Evolutionary conservation across 92 coral and sea anemone genomes (phyloP).

Genomic region (Porites divaricata): DNA sequence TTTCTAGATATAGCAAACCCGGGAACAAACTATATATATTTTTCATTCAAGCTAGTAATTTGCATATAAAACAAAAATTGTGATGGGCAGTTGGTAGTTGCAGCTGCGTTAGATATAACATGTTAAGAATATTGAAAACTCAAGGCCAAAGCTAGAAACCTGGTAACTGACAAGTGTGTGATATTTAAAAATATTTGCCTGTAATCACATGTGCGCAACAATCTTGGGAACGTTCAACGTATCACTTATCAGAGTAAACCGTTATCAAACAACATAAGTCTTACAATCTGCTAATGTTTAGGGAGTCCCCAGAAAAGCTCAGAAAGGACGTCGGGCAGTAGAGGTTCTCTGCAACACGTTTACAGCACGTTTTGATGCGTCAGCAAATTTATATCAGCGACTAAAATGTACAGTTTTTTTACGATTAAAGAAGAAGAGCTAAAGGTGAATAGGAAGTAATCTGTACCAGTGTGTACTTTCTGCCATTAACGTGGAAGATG

Average conservation of each 20-base stretch:
- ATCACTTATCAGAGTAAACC: too few species aligned
- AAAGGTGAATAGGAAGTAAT: neutral
- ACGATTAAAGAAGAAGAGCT: neutral
- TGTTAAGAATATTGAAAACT: neutral
- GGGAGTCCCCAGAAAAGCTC: too few species aligned
- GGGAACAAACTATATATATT: too few species aligned
- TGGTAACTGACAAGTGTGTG: too few species aligned
- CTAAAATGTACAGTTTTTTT: neutral
- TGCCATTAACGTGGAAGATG: neutral
- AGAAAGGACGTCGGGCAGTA: too few species aligned
- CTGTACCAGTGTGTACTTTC: neutral
- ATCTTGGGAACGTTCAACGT: too few species aligned
- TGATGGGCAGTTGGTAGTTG: neutral
- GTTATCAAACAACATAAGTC: too few species aligned
- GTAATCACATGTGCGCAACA: neutral
- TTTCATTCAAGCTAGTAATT: neutral
- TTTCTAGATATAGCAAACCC: too few species aligned
- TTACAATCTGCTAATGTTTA: too few species aligned
- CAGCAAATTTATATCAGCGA: neutral
- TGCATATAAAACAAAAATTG: neutral
- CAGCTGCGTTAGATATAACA: slow-evolving; percentile 5
- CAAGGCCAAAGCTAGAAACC: neutral
- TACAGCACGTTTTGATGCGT: too few species aligned
- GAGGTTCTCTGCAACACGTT: too few species aligned
- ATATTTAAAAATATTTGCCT: neutral